phyloP scores from a whole-genome alignment of 2,113 vertebrate species.

The Periophthalmus modestus region DNA sequence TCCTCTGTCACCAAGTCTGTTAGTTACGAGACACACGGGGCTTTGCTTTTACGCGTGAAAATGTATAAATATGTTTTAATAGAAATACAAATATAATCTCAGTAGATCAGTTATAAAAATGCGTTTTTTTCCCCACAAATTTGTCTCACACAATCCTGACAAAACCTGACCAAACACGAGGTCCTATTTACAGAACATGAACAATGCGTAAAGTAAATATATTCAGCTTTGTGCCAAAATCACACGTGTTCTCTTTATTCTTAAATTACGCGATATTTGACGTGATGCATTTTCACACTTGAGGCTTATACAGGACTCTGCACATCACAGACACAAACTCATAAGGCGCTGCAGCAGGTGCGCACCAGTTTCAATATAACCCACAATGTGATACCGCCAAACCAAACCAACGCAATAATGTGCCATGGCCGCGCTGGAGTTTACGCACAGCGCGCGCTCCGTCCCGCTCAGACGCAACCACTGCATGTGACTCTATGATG shows the following conservation, averaged over 20 bases:
- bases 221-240: neutral
- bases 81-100: neutral
- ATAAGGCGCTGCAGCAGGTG: slow-evolving; percentile 60
- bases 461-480: slow-evolving; percentile 37
- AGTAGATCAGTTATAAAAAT: neutral
- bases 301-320: neutral
- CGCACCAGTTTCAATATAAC: slow-evolving; percentile 17
- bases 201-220: neutral
- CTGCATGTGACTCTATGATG: slow-evolving; percentile 58
- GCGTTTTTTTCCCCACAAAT: neutral
- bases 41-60: neutral
- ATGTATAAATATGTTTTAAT: neutral
- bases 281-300: neutral
- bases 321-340: slow-evolving; percentile 9
- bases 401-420: neutral
- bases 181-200: neutral
- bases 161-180: neutral
- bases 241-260: neutral
- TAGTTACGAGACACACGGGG: slow-evolving; percentile 1
- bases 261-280: neutral
- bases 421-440: neutral
- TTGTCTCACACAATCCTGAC: neutral
- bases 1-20: slow-evolving; percentile 31
- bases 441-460: neutral
- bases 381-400: neutral